Conservation (phyloP, 2,113 vertebrate genomes). For the Verasper variegatus region DNA sequence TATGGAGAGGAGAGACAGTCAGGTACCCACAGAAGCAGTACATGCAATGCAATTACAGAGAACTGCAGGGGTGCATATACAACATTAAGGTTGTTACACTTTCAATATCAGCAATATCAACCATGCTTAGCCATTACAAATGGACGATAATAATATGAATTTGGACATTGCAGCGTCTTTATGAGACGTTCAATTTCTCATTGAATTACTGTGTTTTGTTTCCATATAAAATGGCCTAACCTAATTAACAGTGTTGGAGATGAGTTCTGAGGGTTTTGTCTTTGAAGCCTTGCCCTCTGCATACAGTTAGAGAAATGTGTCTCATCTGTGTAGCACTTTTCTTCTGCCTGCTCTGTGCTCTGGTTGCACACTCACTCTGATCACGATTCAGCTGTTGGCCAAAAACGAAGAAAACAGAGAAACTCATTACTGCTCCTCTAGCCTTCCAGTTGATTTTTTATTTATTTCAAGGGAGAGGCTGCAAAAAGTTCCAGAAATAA, state of each 20-base stretch:
- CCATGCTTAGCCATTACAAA: conserved; percentile 49
- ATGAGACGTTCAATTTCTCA: conserved; percentile 27
- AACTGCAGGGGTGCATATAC: conserved; percentile 40
- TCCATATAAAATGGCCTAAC: conserved; percentile 31
- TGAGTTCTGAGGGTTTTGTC: conserved; percentile 34
- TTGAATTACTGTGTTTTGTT: conserved; percentile 59
- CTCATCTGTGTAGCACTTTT: conserved; percentile 44
- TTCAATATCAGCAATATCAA: conserved; percentile 52
- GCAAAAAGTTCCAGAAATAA: conserved; percentile 43
- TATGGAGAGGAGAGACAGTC: conserved; percentile 5
- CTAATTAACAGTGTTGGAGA: conserved; percentile 61
- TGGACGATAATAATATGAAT: conserved; percentile 40
- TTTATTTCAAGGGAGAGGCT: conserved; percentile 11
- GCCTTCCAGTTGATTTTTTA: conserved; percentile 52
- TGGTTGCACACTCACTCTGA: conserved; percentile 43
- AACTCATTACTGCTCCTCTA: conserved; percentile 67
- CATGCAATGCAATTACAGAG: conserved; percentile 52
- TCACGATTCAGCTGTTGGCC: conserved; percentile 71
- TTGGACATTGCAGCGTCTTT: conserved; percentile 31
- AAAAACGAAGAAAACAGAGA: conserved; percentile 55
- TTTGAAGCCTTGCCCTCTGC: conserved; percentile 67
- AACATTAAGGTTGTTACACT: conserved; percentile 32
- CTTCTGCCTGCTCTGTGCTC: conserved; percentile 34
- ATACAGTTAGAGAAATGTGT: conserved; percentile 53
- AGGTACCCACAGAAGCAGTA: conserved; percentile 22